These are phyloP conservation scores for Anagrus nilaparvatae DNA, from an alignment of 1,140 invertebrate species.

Conservation along the genomic window DNA sequence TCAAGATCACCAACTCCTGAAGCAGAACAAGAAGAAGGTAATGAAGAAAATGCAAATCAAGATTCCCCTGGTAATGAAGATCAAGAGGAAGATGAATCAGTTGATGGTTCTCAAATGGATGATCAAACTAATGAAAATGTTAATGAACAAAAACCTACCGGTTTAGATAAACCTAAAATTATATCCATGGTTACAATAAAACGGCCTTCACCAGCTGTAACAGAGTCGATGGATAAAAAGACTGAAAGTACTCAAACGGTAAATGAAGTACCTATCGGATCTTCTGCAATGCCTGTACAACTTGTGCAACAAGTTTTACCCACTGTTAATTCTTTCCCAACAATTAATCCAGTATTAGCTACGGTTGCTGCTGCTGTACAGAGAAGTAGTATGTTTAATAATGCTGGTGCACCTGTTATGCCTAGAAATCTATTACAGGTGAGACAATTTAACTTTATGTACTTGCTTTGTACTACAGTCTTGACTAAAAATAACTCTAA, in stretches of 20 bases:
- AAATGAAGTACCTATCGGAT: neutral
- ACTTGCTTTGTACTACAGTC: constrained; percentile 1
- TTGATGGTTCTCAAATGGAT: constrained; percentile 19
- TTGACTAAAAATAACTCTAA: no score
- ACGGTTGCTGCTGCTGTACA: constrained; percentile 40
- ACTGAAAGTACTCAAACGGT: neutral
- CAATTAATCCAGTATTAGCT: constrained; percentile 38
- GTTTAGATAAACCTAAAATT: constrained; percentile 37
- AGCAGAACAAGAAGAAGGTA: constrained; percentile 35
- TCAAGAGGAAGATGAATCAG: neutral
- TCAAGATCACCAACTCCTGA: constrained; percentile 56
- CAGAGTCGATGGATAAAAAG: neutral
- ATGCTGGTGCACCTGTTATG: constrained; percentile 20
- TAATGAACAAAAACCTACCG: constrained; percentile 21
- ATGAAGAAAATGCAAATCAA: constrained; percentile 20
- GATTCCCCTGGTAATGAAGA: constrained; percentile 31
- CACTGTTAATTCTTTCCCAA: constrained; percentile 27
- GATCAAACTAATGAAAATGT: constrained; percentile 21
- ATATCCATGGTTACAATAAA: constrained; percentile 41
- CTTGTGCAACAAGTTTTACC: constrained; percentile 15
- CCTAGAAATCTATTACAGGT: constrained; percentile 34
- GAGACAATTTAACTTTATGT: no score
- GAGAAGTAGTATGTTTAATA: constrained; percentile 32
- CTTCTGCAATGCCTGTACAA: constrained; percentile 9
- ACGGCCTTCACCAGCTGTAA: constrained; percentile 20